phyloP scores from a whole-genome alignment of 1,140 invertebrate species.

The Stegodyphus dumicola region DNA sequence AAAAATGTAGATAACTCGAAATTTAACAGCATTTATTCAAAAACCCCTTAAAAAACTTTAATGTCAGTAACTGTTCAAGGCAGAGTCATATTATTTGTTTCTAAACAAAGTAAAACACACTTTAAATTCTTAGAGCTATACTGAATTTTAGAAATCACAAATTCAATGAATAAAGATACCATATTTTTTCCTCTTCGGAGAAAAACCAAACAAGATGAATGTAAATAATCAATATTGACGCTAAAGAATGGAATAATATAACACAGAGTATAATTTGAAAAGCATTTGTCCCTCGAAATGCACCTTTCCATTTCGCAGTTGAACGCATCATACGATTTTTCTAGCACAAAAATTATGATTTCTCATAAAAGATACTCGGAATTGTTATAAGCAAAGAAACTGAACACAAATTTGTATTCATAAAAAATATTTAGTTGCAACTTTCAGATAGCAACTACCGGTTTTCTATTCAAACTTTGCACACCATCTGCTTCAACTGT shows the following conservation, averaged over 20 bases:
- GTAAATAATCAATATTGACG: conserved; percentile 63
- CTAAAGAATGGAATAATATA: conserved; percentile 62
- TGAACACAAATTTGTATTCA: too few species aligned
- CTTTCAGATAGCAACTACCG: too few species aligned
- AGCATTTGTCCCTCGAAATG: conserved; percentile 51
- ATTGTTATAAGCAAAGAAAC: too few species aligned
- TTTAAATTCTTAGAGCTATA: background rate
- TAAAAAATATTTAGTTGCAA: too few species aligned
- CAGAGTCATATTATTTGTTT: background rate
- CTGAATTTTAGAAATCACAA: background rate
- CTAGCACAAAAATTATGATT: too few species aligned
- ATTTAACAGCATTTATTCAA: background rate
- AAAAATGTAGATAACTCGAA: background rate
- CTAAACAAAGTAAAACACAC: background rate
- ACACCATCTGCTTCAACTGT: too few species aligned
- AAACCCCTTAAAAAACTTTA: background rate
- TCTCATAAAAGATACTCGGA: too few species aligned
- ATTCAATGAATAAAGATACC: conserved; percentile 25
- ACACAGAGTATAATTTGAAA: conserved; percentile 62
- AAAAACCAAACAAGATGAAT: conserved; percentile 60
- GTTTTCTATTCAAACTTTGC: too few species aligned
- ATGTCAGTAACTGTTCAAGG: background rate
- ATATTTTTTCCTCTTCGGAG: conserved; percentile 49
- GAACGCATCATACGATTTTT: too few species aligned
- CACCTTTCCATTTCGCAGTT: conserved; percentile 34